Evolutionary conservation across 2,888 invertebrate genomes (phyloP), one percentile per base, ranked within the genome.

Genomic region (Camptogramma bilineatum): DNA sequence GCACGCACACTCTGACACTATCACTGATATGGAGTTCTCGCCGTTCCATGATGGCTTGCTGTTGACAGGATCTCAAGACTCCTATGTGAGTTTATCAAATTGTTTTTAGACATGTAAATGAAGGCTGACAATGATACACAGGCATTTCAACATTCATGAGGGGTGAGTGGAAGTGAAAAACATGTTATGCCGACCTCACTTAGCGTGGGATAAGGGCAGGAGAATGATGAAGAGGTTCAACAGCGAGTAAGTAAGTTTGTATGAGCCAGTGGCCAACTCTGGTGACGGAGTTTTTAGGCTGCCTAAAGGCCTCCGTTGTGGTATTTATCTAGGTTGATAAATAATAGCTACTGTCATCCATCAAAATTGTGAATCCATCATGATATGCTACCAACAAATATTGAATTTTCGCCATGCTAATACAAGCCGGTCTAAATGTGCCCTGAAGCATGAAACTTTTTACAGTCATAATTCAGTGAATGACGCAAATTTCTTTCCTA

Each of bases 1-100:
- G 55, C 96, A 97, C 88, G 97, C 96, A 16, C 97, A 97, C 88
- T 95, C 97, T 56, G 99, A 98, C 79, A 97, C 98, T 52, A 97
- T 99, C 42, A 98, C 98, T 44, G 99, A 98, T 86, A 96, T 99
- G 95, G 97, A 97, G 77, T 99, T 99, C 85, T 98, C 98, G 31
- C 98, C 98, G 7, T 99, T 98, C 88, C 98, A 98, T 84, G 98
- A 98, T 93, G 97, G 97, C 42, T 93, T 98, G 52, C 91, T 99
- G 75, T 96, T 98, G 31, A 99, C 99, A 39, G 97, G 98, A 63
- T 97, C 97, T 55, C 97, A 97, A 86, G 97, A 97, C 87, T 97
- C 97, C 77, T 93, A 97, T 88, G 97, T 96, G 83, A 89, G 94
- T 81, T 9, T 42, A 52, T 51, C 9, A 7, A 10, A 34, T 46